Conservation (phyloP, 2,888 invertebrate genomes). For the Cyclophora albipunctata region DNA sequence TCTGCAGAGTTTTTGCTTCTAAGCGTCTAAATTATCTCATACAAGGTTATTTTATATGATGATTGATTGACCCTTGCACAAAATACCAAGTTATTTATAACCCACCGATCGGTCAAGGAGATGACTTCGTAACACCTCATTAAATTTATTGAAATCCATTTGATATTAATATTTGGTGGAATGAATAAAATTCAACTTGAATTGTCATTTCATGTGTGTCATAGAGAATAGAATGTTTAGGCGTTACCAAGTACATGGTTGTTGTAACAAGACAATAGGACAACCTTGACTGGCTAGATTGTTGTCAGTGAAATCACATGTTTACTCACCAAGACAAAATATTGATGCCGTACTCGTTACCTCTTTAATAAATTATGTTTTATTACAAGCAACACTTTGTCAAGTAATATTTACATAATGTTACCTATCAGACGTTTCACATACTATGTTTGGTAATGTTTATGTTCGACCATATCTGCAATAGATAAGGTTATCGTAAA, state of each 20-base stretch:
- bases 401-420: slow-evolving; percentile 23
- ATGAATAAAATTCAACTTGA: no score
- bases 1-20: no score
- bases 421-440: slow-evolving; percentile 22
- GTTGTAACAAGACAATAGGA: slow-evolving; percentile 27
- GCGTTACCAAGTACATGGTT: slow-evolving; percentile 8
- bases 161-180: not conserved
- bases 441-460: slow-evolving; percentile 19
- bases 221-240: slow-evolving; percentile 13
- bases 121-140: slow-evolving; percentile 23
- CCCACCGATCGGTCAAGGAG: slow-evolving; percentile 35
- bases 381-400: not conserved
- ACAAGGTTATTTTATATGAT: slow-evolving; percentile 36
- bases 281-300: slow-evolving; percentile 38
- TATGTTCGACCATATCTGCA: slow-evolving; percentile 24
- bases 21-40: slow-evolving; percentile 8
- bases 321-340: slow-evolving; percentile 25
- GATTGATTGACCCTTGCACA: slow-evolving; percentile 32
- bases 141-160: slow-evolving; percentile 4
- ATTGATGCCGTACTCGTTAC: slow-evolving; percentile 12
- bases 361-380: slow-evolving; percentile 3
- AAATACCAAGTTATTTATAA: slow-evolving; percentile 28
- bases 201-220: no score
- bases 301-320: slow-evolving; percentile 27
- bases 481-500: slow-evolving; percentile 29